Evolutionary conservation across 2,888 invertebrate genomes (phyloP).

Genomic region (Platycheirus rosarum): DNA sequence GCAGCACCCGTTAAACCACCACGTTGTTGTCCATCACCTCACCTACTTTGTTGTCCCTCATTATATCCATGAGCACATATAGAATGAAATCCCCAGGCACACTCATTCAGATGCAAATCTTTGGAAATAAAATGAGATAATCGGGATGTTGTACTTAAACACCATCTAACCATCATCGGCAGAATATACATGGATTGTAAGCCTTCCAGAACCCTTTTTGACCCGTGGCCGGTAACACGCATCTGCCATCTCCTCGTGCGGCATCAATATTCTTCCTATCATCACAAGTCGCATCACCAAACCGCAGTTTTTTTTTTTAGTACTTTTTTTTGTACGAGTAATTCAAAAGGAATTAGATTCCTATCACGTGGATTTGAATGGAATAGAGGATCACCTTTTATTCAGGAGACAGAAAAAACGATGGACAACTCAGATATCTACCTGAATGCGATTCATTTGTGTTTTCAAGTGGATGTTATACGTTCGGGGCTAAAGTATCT

Average conservation of each 20-base stretch:
- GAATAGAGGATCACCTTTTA: constrained; percentile 51
- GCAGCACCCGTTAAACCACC: constrained; percentile 26
- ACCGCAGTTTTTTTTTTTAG: constrained; percentile 18
- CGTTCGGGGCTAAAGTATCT: constrained; percentile 16
- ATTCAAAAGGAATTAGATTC: constrained; percentile 41
- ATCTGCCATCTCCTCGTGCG: constrained; percentile 50
- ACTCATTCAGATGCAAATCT: constrained; percentile 60
- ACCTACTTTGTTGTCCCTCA: constrained; percentile 14
- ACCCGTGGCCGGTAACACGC: constrained; percentile 71
- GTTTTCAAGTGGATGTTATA: constrained; percentile 55
- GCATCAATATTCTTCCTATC: constrained; percentile 32
- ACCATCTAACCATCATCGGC: constrained; percentile 3
- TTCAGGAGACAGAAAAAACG: not conserved
- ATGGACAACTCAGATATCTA: constrained; percentile 44
- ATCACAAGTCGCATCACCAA: constrained; percentile 13
- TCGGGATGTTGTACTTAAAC: constrained; percentile 52
- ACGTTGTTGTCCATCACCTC: constrained; percentile 5
- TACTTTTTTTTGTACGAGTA: constrained; percentile 7
- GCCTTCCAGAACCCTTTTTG: constrained; percentile 64
- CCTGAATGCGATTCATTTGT: constrained; percentile 38
- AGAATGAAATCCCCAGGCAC: constrained; percentile 44
- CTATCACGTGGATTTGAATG: constrained; percentile 49
- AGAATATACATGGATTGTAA: constrained; percentile 41
- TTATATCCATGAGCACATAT: constrained; percentile 10
- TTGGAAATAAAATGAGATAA: constrained; percentile 51